These are phyloP conservation scores for Cladopsammia gracilis DNA, from an alignment of 64 coral and sea anemone species.

Conservation along the genomic window DNA sequence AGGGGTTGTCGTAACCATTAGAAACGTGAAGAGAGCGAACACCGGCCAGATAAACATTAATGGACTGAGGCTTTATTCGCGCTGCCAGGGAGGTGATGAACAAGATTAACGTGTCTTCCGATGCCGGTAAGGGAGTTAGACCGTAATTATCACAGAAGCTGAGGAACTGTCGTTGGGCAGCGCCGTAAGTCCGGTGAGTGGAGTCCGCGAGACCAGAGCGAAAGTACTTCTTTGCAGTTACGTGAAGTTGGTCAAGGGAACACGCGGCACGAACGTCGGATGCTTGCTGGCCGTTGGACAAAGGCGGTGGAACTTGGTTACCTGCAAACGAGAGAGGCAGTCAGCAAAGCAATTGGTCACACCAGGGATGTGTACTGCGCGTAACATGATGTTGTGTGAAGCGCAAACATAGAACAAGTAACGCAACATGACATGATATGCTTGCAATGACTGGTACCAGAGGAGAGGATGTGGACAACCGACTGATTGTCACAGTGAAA, in stretches of 20 bases:
- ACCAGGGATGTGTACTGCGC: slow-evolving; percentile 12
- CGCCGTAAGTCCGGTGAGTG: too few species aligned
- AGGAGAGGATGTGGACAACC: too few species aligned
- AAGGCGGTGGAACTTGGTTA: slow-evolving; percentile 1
- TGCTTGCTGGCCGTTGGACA: slow-evolving; percentile 12
- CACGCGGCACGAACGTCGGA: background rate
- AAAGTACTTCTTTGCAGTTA: background rate
- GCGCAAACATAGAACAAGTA: too few species aligned
- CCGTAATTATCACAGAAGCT: too few species aligned
- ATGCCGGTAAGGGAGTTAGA: too few species aligned
- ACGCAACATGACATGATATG: too few species aligned
- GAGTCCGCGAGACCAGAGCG: background rate
- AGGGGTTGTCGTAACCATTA: slow-evolving; percentile 13
- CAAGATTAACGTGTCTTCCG: slow-evolving; percentile 17
- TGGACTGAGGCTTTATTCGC: slow-evolving; percentile 38
- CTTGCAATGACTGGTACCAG: too few species aligned
- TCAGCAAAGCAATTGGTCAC: slow-evolving; percentile 32
- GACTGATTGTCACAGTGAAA: background rate
- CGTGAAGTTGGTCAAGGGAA: slow-evolving; percentile 10
- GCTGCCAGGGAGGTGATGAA: too few species aligned
- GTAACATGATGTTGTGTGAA: slow-evolving; percentile 3
- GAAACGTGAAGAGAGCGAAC: slow-evolving; percentile 28
- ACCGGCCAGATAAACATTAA: slow-evolving; percentile 15
- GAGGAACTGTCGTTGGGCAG: too few species aligned
- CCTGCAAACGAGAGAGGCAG: slow-evolving; percentile 61